These are phyloP conservation scores for Cerceris rybyensis DNA, from an alignment of 2,888 invertebrate species.

Conservation along the genomic window DNA sequence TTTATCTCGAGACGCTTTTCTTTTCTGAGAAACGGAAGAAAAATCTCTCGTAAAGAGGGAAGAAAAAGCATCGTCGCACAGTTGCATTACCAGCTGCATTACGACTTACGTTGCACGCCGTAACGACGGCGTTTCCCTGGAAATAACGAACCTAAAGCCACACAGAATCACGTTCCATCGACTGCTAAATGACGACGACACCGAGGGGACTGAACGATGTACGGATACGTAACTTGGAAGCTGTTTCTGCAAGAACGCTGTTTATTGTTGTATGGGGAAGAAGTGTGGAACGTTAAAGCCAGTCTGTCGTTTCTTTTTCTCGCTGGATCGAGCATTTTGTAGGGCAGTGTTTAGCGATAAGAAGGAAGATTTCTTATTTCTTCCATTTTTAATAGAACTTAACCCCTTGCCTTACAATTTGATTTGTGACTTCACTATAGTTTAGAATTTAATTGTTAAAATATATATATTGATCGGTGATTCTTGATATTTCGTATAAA, in stretches of 20 bases:
- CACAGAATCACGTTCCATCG: constrained; percentile 22
- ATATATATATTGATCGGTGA: too few species aligned
- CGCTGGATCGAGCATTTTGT: constrained; percentile 10
- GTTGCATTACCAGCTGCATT: not conserved
- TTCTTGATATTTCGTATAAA: too few species aligned
- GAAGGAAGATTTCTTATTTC: not conserved
- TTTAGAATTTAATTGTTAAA: too few species aligned
- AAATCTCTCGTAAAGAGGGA: not conserved
- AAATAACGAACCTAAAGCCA: constrained; percentile 16
- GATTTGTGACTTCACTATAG: too few species aligned
- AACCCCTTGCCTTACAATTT: too few species aligned
- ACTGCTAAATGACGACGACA: constrained; percentile 16
- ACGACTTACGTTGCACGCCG: not conserved
- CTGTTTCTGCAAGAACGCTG: not conserved
- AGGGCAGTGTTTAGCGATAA: constrained; percentile 11
- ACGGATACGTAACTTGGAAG: not conserved
- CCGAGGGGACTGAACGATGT: not conserved
- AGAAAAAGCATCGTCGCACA: not conserved
- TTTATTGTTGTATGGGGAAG: constrained; percentile 8
- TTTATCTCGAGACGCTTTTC: not conserved
- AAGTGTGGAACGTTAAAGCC: not conserved
- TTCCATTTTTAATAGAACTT: not conserved
- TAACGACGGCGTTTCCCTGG: not conserved
- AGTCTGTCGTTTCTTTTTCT: constrained; percentile 8
- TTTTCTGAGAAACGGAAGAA: not conserved